Evolutionary conservation across 2,797 vertebrate genomes (phyloP).

Genomic region (Pachyuromys duprasi): DNA sequence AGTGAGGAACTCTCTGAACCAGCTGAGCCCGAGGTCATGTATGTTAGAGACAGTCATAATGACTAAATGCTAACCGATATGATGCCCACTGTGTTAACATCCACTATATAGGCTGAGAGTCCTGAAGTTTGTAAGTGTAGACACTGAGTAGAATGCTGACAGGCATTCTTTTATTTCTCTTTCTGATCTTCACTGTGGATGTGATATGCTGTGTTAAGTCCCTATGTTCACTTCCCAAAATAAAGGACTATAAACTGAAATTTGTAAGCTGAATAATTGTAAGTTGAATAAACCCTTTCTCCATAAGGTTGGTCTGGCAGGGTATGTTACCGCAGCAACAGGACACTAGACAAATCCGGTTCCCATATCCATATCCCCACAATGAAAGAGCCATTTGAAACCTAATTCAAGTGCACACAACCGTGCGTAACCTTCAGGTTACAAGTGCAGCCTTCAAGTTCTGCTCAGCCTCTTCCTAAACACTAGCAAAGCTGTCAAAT

Average conservation of each 20-base stretch:
- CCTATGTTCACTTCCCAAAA: not conserved
- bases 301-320: not conserved
- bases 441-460: not conserved
- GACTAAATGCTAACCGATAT: not conserved
- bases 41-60: not conserved
- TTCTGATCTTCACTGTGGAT: not conserved
- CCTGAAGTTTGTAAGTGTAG: no score
- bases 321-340: not conserved
- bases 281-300: not conserved
- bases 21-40: not conserved
- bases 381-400: not conserved
- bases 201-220: not conserved
- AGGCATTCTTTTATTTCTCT: not conserved
- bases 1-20: not conserved
- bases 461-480: not conserved
- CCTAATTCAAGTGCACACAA: not conserved
- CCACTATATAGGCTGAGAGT: not conserved
- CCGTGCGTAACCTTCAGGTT: no score
- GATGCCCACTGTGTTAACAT: not conserved
- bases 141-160: no score
- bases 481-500: not conserved
- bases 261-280: not conserved
- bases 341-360: not conserved
- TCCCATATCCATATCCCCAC: not conserved
- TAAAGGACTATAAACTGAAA: not conserved